phyloP scores from a whole-genome alignment of 1,140 invertebrate species.

The Heliothis subflexa region DNA sequence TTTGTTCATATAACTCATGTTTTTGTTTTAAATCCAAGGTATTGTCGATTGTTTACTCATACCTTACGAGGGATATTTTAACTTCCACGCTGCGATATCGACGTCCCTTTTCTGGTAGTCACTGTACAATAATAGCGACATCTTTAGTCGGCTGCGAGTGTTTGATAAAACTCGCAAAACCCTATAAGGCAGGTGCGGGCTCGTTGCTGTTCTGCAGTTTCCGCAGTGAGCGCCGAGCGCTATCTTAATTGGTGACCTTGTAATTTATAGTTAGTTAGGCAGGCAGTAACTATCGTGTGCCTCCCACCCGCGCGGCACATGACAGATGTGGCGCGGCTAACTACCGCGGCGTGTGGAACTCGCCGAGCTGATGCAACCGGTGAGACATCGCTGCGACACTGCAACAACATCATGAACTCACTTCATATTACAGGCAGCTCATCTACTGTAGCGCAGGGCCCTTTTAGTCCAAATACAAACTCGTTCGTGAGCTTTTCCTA shows the following conservation, averaged over 20 bases:
- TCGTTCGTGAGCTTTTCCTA: too few relatives aligned
- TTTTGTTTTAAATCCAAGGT: conserved; percentile 50
- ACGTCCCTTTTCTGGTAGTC: background rate
- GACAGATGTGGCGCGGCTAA: conserved; percentile 50
- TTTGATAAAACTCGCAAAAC: too few relatives aligned
- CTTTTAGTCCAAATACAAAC: too few relatives aligned
- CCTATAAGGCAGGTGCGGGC: too few relatives aligned
- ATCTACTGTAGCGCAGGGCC: too few relatives aligned
- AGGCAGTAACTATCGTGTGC: conserved; percentile 45
- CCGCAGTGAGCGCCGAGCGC: conserved; percentile 38
- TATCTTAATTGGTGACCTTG: conserved; percentile 68
- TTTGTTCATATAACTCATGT: conserved; percentile 54
- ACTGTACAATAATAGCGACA: background rate
- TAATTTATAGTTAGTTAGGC: conserved; percentile 65
- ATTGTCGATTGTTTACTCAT: conserved; percentile 69
- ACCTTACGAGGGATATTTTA: conserved; percentile 56
- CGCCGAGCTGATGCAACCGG: background rate
- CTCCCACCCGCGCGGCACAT: conserved; percentile 8
- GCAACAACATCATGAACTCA: background rate
- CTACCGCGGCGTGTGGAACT: conserved; percentile 52
- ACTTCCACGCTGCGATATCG: conserved; percentile 12
- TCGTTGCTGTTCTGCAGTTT: background rate
- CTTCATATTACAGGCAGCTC: too few relatives aligned
- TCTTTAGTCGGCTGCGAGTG: background rate
- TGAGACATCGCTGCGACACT: background rate